phyloP scores from a whole-genome alignment of 1,140 invertebrate species.

The Drosophila micromelanica region DNA sequence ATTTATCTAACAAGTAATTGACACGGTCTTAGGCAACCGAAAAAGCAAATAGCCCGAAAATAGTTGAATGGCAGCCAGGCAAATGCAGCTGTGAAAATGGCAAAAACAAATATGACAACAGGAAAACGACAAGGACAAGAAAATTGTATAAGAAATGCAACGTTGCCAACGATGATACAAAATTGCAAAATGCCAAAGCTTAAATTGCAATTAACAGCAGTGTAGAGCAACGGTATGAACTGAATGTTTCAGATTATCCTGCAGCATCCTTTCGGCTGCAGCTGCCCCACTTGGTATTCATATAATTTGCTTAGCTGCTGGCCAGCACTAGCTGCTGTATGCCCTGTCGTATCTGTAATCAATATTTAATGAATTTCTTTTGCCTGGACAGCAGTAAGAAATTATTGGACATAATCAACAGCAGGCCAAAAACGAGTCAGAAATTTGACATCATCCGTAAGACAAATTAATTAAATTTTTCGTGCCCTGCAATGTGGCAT shows the following conservation, averaged over 20 bases:
- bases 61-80: slow-evolving; percentile 1
- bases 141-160: neutral
- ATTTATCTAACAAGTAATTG: slow-evolving; percentile 56
- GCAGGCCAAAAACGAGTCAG: slow-evolving; percentile 11
- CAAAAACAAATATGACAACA: slow-evolving; percentile 29
- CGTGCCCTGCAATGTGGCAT: slow-evolving; percentile 7
- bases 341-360: slow-evolving; percentile 51
- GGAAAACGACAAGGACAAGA: slow-evolving; percentile 23
- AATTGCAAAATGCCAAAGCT: slow-evolving; percentile 36
- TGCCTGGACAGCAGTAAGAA: slow-evolving; percentile 32
- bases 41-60: slow-evolving; percentile 32
- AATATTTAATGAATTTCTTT: slow-evolving; percentile 67
- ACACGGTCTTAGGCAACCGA: slow-evolving; percentile 28
- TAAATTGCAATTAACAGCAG: slow-evolving; percentile 64
- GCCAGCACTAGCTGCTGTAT: neutral
- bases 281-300: slow-evolving; percentile 34
- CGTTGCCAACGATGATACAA: neutral
- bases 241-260: slow-evolving; percentile 15
- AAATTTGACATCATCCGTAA: slow-evolving; percentile 8
- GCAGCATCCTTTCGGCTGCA: slow-evolving; percentile 10
- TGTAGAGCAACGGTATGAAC: slow-evolving; percentile 37
- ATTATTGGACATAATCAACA: slow-evolving; percentile 60
- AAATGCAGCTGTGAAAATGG: slow-evolving; percentile 21
- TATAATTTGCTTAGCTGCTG: slow-evolving; percentile 41
- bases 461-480: slow-evolving; percentile 52